Conservation (phyloP, 2,888 invertebrate genomes). For the Ophonus ardosiacus region DNA sequence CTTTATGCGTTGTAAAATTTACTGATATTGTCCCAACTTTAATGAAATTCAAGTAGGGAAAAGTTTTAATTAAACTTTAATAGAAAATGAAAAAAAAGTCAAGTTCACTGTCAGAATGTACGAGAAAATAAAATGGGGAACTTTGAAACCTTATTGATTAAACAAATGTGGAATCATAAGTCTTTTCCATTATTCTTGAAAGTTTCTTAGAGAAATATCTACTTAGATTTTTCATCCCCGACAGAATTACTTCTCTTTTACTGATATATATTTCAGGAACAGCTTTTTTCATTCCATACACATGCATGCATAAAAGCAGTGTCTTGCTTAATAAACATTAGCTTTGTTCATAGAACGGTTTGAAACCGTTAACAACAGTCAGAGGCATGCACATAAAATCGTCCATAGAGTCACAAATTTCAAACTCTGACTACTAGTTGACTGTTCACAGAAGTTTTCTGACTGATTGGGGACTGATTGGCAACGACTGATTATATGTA, state of each 20-base stretch:
- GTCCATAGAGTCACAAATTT: no score
- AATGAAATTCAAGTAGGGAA: neutral
- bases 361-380: no score
- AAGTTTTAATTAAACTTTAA: constrained; percentile 32
- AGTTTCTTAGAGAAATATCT: constrained; percentile 3
- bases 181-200: constrained; percentile 29
- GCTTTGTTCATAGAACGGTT: no score
- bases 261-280: no score
- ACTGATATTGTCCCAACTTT: constrained; percentile 7
- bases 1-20: constrained; percentile 21
- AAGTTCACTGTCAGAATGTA: constrained; percentile 30
- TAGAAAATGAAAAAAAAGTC: constrained; percentile 4
- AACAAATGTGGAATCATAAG: neutral
- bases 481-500: no score
- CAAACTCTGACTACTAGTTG: no score
- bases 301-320: no score
- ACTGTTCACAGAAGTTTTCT: no score
- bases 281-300: no score
- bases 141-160: constrained; percentile 24
- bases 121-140: constrained; percentile 5
- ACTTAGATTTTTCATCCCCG: neutral
- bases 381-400: no score
- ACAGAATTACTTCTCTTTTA: neutral
- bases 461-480: no score
- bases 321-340: no score